Evolutionary conservation across 2,113 vertebrate genomes (phyloP).

Genomic region (Carlito syrichta): DNA sequence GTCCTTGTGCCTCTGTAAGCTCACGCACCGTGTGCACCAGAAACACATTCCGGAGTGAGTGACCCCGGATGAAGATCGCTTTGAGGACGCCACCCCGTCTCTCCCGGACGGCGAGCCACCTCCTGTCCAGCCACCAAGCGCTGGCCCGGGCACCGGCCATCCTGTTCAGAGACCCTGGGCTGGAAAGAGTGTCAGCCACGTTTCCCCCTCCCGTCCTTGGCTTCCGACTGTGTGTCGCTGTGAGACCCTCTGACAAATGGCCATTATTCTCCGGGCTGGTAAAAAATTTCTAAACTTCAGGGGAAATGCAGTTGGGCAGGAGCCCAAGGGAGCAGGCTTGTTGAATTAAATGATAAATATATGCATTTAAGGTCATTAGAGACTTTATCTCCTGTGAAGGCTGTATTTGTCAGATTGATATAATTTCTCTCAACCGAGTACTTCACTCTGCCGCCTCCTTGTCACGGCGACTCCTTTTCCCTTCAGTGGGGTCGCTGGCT

Average conservation of each 20-base stretch:
- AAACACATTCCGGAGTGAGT: constrained; percentile 39
- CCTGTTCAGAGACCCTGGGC: constrained; percentile 68
- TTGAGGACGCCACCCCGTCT: too few species aligned
- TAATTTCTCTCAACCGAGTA: constrained; percentile 76
- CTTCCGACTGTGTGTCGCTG: constrained; percentile 39
- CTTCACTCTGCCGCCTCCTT: constrained; percentile 60
- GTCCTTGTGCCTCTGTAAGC: constrained; percentile 47
- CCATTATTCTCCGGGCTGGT: constrained; percentile 36
- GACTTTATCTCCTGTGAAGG: constrained; percentile 72
- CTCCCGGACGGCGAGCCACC: constrained; percentile 71
- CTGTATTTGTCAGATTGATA: constrained; percentile 76
- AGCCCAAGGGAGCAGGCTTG: constrained; percentile 51
- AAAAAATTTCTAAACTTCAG: constrained; percentile 58
- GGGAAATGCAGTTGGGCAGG: constrained; percentile 51
- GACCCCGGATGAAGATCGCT: not conserved
- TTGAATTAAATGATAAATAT: constrained; percentile 78
- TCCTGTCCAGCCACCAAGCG: constrained; percentile 68
- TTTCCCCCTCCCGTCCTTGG: not conserved
- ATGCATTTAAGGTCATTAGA: constrained; percentile 74
- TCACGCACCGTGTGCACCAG: constrained; percentile 17
- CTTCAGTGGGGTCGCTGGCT: constrained; percentile 78
- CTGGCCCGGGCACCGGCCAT: constrained; percentile 49
- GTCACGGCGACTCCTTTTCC: constrained; percentile 75
- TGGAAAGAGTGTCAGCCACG: constrained; percentile 67
- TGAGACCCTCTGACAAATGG: constrained; percentile 26